Conservation (phyloP, 2,888 invertebrate genomes). For the Morinoia aosen region DNA sequence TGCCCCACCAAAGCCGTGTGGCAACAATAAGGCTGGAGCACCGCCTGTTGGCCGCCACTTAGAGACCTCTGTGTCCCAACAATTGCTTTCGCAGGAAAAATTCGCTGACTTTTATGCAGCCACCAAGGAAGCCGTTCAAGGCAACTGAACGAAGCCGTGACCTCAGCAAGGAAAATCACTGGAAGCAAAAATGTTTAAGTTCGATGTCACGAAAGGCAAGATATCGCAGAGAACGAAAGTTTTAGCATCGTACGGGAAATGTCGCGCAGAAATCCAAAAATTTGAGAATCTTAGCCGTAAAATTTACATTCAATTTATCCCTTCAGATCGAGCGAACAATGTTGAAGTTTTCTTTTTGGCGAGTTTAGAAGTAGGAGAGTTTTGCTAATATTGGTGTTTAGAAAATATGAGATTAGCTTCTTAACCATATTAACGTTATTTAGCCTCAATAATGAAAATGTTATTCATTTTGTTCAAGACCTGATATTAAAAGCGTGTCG, state of each 20-base stretch:
- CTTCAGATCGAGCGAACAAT: not conserved
- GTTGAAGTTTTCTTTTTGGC: not conserved
- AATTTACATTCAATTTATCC: not conserved
- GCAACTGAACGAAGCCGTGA: not conserved
- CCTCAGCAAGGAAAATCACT: not conserved
- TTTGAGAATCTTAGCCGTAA: not conserved
- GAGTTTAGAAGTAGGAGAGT: too few species aligned
- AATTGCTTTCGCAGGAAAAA: conserved; percentile 9
- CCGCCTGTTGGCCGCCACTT: not conserved
- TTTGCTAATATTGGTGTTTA: too few species aligned
- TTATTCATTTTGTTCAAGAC: too few species aligned
- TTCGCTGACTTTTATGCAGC: not conserved
- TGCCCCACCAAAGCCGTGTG: not conserved
- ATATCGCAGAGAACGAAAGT: not conserved
- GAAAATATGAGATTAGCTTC: too few species aligned
- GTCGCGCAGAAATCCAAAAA: not conserved
- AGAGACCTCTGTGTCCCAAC: not conserved
- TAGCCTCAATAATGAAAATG: too few species aligned
- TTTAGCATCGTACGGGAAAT: not conserved
- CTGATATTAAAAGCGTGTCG: too few species aligned
- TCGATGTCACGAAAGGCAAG: not conserved
- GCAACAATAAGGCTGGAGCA: not conserved
- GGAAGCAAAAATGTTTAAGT: not conserved
- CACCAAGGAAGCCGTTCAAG: not conserved
- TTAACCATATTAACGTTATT: too few species aligned